Conservation (phyloP, 1,140 invertebrate genomes). For the Euwallacea fornicatus region DNA sequence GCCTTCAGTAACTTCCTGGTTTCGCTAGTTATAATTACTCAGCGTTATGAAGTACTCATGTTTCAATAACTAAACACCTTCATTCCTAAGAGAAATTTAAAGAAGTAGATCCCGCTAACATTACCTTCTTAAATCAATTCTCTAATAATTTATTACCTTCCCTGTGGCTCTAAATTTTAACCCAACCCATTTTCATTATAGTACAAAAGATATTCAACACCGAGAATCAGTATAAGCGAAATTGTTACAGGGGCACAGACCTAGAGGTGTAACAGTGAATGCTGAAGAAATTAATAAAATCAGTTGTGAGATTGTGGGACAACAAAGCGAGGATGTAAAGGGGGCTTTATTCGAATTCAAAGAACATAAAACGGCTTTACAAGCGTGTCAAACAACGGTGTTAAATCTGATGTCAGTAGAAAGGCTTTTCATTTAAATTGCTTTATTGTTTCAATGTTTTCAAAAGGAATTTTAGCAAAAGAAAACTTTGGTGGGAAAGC, state of each 20-base stretch:
- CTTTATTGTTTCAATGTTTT: background rate
- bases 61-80: no score
- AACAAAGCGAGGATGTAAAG: background rate
- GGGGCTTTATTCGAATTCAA: background rate
- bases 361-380: slow-evolving; percentile 1
- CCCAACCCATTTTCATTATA: background rate
- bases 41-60: no score
- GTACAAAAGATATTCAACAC: no score
- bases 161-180: background rate
- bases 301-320: background rate
- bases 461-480: no score
- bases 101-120: background rate
- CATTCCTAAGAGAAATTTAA: background rate
- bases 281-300: slow-evolving; percentile 1
- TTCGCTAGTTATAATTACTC: no score
- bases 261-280: background rate
- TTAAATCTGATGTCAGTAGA: background rate
- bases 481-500: no score
- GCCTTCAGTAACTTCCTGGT: no score
- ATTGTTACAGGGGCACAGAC: background rate
- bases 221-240: background rate
- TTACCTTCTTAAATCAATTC: no score
- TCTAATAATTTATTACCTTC: background rate
- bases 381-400: slow-evolving; percentile 1
- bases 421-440: background rate